Evolutionary conservation across 2,888 invertebrate genomes (phyloP).

Genomic region (Branchinecta sandiegonensis): DNA sequence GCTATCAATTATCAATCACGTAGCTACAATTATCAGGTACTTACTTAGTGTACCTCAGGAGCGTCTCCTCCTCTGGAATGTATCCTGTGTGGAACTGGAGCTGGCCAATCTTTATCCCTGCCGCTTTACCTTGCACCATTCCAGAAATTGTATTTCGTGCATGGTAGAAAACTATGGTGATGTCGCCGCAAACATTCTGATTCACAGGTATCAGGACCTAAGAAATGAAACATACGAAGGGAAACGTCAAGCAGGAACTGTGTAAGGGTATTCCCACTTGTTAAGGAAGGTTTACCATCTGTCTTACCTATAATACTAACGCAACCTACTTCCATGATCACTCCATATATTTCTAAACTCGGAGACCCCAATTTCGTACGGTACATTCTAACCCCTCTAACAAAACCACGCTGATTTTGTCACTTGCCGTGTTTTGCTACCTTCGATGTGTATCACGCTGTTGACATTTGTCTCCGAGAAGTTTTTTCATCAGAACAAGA

Average conservation of each 20-base stretch:
- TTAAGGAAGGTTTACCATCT: too few relatives aligned
- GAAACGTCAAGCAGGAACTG: constrained; percentile 29
- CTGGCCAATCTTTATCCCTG: constrained; percentile 70
- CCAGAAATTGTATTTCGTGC: constrained; percentile 69
- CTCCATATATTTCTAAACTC: too few relatives aligned
- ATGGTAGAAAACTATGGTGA: constrained; percentile 63
- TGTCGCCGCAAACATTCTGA: constrained; percentile 67
- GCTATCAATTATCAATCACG: too few relatives aligned
- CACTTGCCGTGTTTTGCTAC: too few relatives aligned
- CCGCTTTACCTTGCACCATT: constrained; percentile 52
- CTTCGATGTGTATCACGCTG: too few relatives aligned
- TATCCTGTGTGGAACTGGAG: constrained; percentile 81
- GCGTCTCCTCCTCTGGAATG: constrained; percentile 54
- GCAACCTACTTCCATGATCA: too few relatives aligned
- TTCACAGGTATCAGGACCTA: constrained; percentile 52
- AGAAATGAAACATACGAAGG: constrained; percentile 31
- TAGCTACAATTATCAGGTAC: constrained; percentile 24
- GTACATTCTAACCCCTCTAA: too few relatives aligned
- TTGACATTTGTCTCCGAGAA: too few relatives aligned
- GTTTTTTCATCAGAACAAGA: too few relatives aligned
- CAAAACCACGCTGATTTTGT: too few relatives aligned
- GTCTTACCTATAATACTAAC: background rate
- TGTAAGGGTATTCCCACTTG: too few relatives aligned
- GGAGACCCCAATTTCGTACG: too few relatives aligned
- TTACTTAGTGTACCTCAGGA: constrained; percentile 54